Evolutionary conservation across 2,797 vertebrate species (phyloP).

Genomic region (Onychomys arenicola): DNA sequence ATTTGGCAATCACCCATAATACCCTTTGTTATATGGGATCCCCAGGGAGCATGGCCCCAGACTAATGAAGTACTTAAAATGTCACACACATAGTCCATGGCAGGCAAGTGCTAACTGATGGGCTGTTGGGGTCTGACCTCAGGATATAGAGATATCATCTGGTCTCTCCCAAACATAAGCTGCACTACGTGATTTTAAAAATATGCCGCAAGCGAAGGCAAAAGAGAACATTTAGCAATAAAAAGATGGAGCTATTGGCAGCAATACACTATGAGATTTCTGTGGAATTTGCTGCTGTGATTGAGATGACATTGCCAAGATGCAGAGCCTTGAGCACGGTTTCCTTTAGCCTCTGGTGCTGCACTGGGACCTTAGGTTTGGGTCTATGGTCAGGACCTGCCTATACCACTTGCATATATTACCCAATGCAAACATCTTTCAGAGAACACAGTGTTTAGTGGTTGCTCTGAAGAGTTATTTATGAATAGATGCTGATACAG

Average conservation of each 20-base stretch:
- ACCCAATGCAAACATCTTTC: background rate
- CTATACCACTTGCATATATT: constrained; percentile 15
- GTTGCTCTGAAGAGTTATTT: constrained; percentile 28
- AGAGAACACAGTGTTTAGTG: background rate
- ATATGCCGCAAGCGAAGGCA: constrained; percentile 10
- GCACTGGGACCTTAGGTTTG: background rate
- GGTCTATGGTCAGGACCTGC: background rate
- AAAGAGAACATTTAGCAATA: constrained; percentile 61
- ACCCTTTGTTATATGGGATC: constrained; percentile 27
- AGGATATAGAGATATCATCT: constrained; percentile 66
- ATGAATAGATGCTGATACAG: background rate
- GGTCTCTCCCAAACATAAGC: constrained; percentile 62
- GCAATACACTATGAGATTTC: constrained; percentile 3
- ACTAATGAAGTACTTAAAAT: constrained; percentile 71
- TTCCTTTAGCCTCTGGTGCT: background rate
- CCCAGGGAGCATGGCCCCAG: constrained; percentile 12
- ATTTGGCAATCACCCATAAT: constrained; percentile 51
- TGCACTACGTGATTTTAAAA: constrained; percentile 61
- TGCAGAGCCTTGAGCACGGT: background rate
- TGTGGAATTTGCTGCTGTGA: constrained; percentile 39
- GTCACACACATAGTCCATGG: background rate
- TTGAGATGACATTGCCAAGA: constrained; percentile 38
- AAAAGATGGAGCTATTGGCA: constrained; percentile 63
- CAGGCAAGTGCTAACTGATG: constrained; percentile 53
- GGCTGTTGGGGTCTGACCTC: constrained; percentile 55